Evolutionary conservation across 2,797 vertebrate species (phyloP), one percentile per base, ranked within the genome.

Genomic region (Sebastes minor): DNA sequence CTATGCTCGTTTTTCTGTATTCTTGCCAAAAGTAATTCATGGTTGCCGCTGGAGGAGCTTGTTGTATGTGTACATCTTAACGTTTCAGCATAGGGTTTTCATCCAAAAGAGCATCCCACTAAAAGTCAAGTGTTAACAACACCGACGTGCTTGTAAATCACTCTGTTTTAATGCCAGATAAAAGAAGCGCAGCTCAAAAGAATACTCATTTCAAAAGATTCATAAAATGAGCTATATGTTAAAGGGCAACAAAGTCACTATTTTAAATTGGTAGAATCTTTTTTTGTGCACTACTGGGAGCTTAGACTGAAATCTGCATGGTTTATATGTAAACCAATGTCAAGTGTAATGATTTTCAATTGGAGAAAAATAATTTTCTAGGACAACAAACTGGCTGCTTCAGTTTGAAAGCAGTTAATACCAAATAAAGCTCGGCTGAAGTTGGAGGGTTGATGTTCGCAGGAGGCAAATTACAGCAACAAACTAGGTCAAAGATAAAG

Each of bases 51-150:
- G 76, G 78, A 85, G 76, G 75, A 77, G 74, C 82, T 83, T 80
- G 82, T 85, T 91, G 63, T 82, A 73, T 81, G 78, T 82, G 76
- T 81, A 82, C 71, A 77, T 68, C 80, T 86, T 79, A 88, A 88
- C 86, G 77, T 78, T 84, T 83, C 86, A 86, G 85, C 79, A 33
- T 52, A 42, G 72, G 57, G 13, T 83, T 84, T 84, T 83, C 59
- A 81, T 84, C 74, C 79, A 69, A 74, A 86, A 78, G 61, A 74
- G 74, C 84, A 87, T 25, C 68, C 33, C 81, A 86, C 72, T 80
- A 76, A 80, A 86, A 84, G 78, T 90, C 74, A 87, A 90, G 66
- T 84, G 81, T 73, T 86, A 83, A 84, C 78, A 86, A 53, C 71
- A 66, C 68, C 53, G 46, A 25, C 80, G 59, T 86, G 71, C 60